Percentiles rank a stretch among this genome's conserved stretches.
phyloP scores from a whole-genome alignment of 2,113 vertebrate genomes.

The Eretmochelys imbricata region DNA sequence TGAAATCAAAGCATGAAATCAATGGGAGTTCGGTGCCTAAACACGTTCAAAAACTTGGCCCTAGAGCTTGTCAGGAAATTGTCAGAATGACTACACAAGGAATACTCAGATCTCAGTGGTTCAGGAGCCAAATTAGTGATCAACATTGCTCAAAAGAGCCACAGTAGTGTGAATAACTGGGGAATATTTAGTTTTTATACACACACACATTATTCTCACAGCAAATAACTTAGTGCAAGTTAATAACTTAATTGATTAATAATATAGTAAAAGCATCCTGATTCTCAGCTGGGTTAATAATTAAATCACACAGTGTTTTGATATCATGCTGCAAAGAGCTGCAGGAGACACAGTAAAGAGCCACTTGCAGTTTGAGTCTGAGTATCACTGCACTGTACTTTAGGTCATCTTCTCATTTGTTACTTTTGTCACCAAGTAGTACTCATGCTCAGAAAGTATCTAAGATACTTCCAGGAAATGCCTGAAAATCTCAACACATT shows the following conservation, averaged over 20 bases:
- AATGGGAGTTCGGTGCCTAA: too few species aligned
- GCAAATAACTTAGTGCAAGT: background rate
- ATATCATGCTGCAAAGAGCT: background rate
- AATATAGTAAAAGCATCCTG: background rate
- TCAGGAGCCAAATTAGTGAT: too few species aligned
- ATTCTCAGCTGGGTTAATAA: background rate
- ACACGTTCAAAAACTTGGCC: too few species aligned
- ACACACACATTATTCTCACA: background rate
- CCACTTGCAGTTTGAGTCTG: background rate
- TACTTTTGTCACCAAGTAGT: conserved; percentile 29
- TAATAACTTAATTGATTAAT: background rate
- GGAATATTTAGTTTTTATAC: background rate
- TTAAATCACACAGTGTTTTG: background rate
- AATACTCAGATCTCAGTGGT: too few species aligned
- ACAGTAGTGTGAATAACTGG: background rate
- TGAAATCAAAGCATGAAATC: too few species aligned
- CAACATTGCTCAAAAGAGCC: too few species aligned
- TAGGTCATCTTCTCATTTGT: conserved; percentile 30
- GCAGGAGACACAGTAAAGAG: background rate
- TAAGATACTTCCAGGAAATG: conserved; percentile 13
- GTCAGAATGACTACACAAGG: too few species aligned
- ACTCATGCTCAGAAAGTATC: background rate
- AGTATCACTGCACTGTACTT: background rate
- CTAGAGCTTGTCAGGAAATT: too few species aligned
- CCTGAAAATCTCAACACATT: background rate